These are phyloP conservation scores for Campoplex capitator DNA, from an alignment of 2,888 invertebrate genomes.

Conservation along the genomic window DNA sequence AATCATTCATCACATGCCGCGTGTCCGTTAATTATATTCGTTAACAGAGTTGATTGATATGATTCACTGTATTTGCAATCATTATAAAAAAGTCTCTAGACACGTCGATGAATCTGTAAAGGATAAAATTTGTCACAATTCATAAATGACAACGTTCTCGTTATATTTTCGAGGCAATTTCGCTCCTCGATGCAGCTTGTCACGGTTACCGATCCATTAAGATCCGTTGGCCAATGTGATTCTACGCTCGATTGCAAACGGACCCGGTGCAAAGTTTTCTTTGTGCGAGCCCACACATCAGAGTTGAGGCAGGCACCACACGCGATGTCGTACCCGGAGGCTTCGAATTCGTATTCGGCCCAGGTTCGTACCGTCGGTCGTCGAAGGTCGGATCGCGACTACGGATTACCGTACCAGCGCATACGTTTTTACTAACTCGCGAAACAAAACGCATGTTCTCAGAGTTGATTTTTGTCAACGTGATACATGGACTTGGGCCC, in stretches of 20 bases:
- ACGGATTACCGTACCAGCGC: background rate
- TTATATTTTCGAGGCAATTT: background rate
- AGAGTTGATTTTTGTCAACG: conserved; percentile 36
- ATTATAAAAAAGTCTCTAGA: background rate
- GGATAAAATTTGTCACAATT: background rate
- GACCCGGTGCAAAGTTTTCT: conserved; percentile 27
- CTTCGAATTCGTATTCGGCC: conserved; percentile 55
- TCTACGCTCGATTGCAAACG: background rate
- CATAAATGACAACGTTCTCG: background rate
- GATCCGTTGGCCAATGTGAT: conserved; percentile 38
- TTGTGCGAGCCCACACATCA: conserved; percentile 28
- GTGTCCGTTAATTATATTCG: too few relatives aligned
- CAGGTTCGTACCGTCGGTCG: conserved; percentile 54
- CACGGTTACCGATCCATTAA: conserved; percentile 21
- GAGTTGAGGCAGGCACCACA: conserved; percentile 41
- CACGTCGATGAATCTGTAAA: background rate
- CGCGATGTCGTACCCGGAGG: conserved; percentile 32
- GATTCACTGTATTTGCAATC: background rate
- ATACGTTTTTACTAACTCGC: background rate
- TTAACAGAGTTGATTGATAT: background rate
- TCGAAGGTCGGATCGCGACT: conserved; percentile 57
- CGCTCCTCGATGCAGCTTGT: background rate
- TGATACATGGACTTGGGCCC: background rate
- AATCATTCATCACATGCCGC: too few relatives aligned
- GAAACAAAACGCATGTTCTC: conserved; percentile 41